Percentiles rank a stretch among this genome's conserved stretches.
These are phyloP conservation scores for Dryobota labecula DNA, from an alignment of 2,888 invertebrate species.

Conservation along the genomic window DNA sequence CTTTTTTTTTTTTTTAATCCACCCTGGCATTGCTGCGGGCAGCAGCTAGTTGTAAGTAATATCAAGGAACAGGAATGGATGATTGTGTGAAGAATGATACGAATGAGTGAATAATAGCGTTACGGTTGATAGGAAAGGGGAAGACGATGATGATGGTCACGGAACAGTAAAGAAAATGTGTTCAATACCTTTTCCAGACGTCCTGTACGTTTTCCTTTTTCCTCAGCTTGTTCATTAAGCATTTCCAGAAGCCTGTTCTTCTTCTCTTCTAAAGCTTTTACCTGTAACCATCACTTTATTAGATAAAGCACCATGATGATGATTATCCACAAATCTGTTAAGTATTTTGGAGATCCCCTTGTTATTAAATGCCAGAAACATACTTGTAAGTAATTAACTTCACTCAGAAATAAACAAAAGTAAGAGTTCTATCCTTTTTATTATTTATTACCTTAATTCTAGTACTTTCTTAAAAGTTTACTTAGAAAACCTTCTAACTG, in stretches of 20 bases:
- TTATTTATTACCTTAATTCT: not conserved
- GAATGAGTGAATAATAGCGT: too few relatives aligned
- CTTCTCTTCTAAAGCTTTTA: slow-evolving; percentile 78
- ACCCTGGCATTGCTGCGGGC: too few relatives aligned
- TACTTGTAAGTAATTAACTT: not conserved
- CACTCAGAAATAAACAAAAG: not conserved
- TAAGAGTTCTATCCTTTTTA: not conserved
- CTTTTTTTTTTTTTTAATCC: too few relatives aligned
- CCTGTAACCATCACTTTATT: slow-evolving; percentile 69
- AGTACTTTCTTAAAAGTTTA: not conserved
- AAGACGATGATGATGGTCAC: too few relatives aligned
- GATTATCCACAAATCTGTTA: too few relatives aligned
- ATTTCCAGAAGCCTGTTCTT: slow-evolving; percentile 78
- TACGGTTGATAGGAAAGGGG: too few relatives aligned
- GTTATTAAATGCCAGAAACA: not conserved
- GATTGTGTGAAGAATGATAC: too few relatives aligned
- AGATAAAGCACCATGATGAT: not conserved
- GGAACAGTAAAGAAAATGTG: not conserved
- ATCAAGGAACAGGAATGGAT: too few relatives aligned
- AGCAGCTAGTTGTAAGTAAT: too few relatives aligned
- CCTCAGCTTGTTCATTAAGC: slow-evolving; percentile 82
- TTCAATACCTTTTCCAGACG: slow-evolving; percentile 76
- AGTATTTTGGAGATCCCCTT: not conserved
- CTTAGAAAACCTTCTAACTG: not conserved
- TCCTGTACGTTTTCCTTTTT: slow-evolving; percentile 81